Percentiles rank a stretch among this genome's conserved stretches.
phyloP scores from a whole-genome alignment of 2,113 vertebrate genomes.

The Platichthys flesus region DNA sequence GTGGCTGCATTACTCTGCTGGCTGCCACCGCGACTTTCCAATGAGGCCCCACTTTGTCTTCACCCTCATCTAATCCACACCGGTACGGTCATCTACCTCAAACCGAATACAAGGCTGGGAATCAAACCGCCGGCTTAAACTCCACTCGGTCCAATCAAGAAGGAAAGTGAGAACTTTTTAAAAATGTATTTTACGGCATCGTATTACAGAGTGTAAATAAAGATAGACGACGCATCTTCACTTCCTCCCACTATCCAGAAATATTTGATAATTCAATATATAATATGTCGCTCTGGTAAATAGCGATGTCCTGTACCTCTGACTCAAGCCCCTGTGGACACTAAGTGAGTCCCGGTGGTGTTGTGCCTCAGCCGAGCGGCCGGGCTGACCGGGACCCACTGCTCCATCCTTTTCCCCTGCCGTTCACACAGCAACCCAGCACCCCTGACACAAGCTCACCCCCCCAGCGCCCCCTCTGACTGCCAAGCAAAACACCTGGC shows the following conservation, averaged over 20 bases:
- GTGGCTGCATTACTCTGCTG: constrained; percentile 75
- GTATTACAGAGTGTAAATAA: too few relatives aligned
- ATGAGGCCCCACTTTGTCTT: constrained; percentile 75
- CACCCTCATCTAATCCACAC: constrained; percentile 59
- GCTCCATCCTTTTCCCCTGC: constrained; percentile 39
- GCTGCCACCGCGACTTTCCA: constrained; percentile 74
- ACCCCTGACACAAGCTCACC: constrained; percentile 62
- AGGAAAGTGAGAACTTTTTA: too few relatives aligned
- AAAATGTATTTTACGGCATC: too few relatives aligned
- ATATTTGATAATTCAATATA: too few relatives aligned
- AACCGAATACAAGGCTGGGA: too few relatives aligned
- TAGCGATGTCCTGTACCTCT: too few relatives aligned
- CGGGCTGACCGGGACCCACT: constrained; percentile 59
- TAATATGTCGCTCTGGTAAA: too few relatives aligned
- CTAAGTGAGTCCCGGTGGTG: too few relatives aligned
- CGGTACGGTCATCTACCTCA: not conserved
- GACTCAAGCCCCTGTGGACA: too few relatives aligned
- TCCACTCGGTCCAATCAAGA: not conserved
- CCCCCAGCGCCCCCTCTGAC: constrained; percentile 38
- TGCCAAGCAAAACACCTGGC: constrained; percentile 78
- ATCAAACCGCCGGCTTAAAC: not conserved
- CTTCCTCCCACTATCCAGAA: too few relatives aligned
- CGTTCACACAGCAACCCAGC: constrained; percentile 66
- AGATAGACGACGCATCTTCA: too few relatives aligned
- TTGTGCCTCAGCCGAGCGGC: not conserved